These are phyloP conservation scores for Centruroides sculpturatus DNA, from an alignment of 1,140 invertebrate genomes.

Conservation along the genomic window DNA sequence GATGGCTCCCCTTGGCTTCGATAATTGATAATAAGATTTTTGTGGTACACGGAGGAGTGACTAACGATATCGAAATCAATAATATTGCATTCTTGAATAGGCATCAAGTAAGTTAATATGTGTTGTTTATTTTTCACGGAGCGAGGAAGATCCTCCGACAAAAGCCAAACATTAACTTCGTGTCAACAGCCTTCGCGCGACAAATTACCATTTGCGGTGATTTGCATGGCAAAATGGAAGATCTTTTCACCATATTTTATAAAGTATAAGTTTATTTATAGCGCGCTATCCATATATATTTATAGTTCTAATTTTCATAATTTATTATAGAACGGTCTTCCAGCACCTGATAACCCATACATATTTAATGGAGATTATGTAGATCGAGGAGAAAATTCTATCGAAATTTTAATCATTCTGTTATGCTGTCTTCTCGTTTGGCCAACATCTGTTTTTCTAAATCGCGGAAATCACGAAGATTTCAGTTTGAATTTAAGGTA, in stretches of 20 bases:
- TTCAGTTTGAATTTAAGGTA: constrained; percentile 79
- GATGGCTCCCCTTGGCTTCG: constrained; percentile 75
- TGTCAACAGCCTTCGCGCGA: constrained; percentile 65
- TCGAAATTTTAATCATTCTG: constrained; percentile 66
- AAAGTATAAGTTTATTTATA: constrained; percentile 45
- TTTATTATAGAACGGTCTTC: constrained; percentile 58
- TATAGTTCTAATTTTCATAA: too few relatives aligned
- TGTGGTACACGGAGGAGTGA: constrained; percentile 76
- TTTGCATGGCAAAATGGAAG: constrained; percentile 79
- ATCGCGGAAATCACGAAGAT: constrained; percentile 85
- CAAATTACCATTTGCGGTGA: constrained; percentile 86
- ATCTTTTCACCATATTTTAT: constrained; percentile 75
- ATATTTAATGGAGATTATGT: constrained; percentile 91
- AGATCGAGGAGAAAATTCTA: constrained; percentile 64
- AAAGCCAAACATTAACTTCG: constrained; percentile 63
- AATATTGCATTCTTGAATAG: constrained; percentile 55
- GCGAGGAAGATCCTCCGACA: constrained; percentile 53
- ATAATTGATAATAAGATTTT: constrained; percentile 72
- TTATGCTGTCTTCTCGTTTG: constrained; percentile 62
- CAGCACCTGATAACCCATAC: constrained; percentile 74
- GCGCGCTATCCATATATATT: background rate
- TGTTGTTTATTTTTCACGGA: constrained; percentile 61
- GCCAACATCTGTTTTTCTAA: constrained; percentile 67
- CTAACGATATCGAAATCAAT: constrained; percentile 62
- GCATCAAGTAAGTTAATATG: constrained; percentile 60